Percentiles rank a stretch among this genome's conserved stretches.
These are phyloP conservation scores for Orthochromis indermauri DNA, from an alignment of 2,113 vertebrate genomes.

Conservation along the genomic window DNA sequence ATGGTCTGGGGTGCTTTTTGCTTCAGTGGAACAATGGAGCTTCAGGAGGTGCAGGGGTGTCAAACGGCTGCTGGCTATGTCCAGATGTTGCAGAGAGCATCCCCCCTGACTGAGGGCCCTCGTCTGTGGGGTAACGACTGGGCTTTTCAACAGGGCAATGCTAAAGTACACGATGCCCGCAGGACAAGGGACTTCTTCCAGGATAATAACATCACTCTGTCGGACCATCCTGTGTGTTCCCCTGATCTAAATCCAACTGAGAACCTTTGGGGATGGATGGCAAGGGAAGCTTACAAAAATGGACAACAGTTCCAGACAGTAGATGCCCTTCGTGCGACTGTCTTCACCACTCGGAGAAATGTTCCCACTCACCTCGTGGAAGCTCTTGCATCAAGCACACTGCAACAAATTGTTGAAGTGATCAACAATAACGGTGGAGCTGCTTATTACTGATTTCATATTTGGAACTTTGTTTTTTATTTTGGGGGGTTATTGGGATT, in stretches of 20 bases:
- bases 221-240: neutral
- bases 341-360: neutral
- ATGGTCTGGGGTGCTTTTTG: accelerated
- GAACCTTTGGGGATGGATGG: neutral
- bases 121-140: too few relatives aligned
- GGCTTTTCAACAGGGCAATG: too few relatives aligned
- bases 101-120: too few relatives aligned
- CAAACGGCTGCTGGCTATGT: too few relatives aligned
- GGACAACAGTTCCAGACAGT: neutral
- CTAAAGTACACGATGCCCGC: neutral
- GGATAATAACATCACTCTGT: neutral
- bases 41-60: too few relatives aligned
- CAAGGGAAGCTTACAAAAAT: neutral
- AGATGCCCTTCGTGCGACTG: accelerated
- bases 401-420: neutral
- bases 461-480: neutral
- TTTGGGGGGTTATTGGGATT: neutral
- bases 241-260: neutral
- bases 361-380: neutral
- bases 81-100: too few relatives aligned
- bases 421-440: neutral
- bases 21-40: too few relatives aligned
- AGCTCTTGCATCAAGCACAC: neutral
- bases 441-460: neutral
- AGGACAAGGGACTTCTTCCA: neutral